A percentile compares a stretch with the other conserved stretches of the same genome.
These are phyloP conservation scores for Saccostrea glomerata DNA, from an alignment of 1,140 invertebrate genomes.

Conservation along the genomic window DNA sequence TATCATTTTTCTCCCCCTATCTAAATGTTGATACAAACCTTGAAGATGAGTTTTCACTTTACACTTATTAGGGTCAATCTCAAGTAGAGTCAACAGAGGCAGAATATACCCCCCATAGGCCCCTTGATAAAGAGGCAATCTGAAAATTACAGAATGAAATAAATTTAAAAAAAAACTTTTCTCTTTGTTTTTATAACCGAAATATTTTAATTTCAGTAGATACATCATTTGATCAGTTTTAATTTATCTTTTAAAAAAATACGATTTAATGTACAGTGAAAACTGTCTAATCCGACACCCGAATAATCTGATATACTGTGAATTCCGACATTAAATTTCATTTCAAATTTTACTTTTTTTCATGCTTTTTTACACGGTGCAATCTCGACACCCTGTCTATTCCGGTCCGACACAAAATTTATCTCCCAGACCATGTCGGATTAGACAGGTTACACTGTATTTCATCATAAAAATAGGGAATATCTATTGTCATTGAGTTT, in stretches of 20 bases:
- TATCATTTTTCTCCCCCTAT: too few relatives aligned
- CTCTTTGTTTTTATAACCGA: not conserved
- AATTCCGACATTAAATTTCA: too few relatives aligned
- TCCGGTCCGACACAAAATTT: too few relatives aligned
- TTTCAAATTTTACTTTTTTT: too few relatives aligned
- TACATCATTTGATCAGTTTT: too few relatives aligned
- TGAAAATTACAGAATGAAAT: slow-evolving; percentile 3
- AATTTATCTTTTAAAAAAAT: not conserved
- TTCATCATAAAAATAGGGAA: not conserved
- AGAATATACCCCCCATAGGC: slow-evolving; percentile 56
- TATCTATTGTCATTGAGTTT: not conserved
- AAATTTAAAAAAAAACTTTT: too few relatives aligned
- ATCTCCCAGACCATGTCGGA: too few relatives aligned
- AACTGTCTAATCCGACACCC: too few relatives aligned
- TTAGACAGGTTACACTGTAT: not conserved
- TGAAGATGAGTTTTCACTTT: not conserved
- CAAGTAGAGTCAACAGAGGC: slow-evolving; percentile 42
- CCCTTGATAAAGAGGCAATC: slow-evolving; percentile 56
- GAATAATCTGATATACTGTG: too few relatives aligned
- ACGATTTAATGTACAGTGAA: not conserved
- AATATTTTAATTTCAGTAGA: not conserved
- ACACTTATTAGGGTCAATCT: slow-evolving; percentile 35
- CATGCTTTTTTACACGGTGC: too few relatives aligned
- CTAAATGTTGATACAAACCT: not conserved
- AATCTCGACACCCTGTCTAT: too few relatives aligned